Base-by-base conservation (phyloP, 1,140 invertebrate species). In the Pseudomyrmex flavicornis region DNA sequence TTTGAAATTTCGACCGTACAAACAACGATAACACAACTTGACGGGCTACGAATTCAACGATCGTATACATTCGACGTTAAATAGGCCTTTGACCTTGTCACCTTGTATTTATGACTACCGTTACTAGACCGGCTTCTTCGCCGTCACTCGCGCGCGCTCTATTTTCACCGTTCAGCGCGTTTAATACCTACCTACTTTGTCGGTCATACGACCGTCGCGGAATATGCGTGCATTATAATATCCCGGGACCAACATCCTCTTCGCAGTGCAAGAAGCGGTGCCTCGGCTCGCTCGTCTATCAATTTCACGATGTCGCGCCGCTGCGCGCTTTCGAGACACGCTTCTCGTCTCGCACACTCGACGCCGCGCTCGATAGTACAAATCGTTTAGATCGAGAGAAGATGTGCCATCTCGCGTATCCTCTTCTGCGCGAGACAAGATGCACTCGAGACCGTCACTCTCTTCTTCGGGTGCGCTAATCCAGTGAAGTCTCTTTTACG, bases 161-260 rank as follows among this genome's bases (percentile, higher is more conserved):
- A 86, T 87, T 82, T 85, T 86, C 82, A 85, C 85, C 76, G 87
- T 82, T 79, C 61, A 26, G 68, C 68, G 61, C 69, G 62, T 82
- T 82, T 82, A 52, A 74, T 73, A 59, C n/a, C 12, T 73, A 59
- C n/a, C 12, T 20, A 63, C 66, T 56, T 17, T 17, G 52, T 62
- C 48, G 69, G 56, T 50, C 46, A 22, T 52, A 26, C 54, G n/a
- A 73, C 15, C 50, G n/a, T 50, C 66, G 10, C 4, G 22, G 68
- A 80, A 72, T 73, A 61, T 54, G 20, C 44, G 66, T 50, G 68
- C 26, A 73, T 68, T 13, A 68, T 17, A 15, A 35, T 35, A 35
- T 2, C 5, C 74, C 48, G 26, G 22, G 26, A 63, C 46, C 61
- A 44, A 54, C 50, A 26, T 77, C 44, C 56, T 20, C 35, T 35